phyloP scores from a whole-genome alignment of 1,140 invertebrate species.

The Lethrus apterus region DNA sequence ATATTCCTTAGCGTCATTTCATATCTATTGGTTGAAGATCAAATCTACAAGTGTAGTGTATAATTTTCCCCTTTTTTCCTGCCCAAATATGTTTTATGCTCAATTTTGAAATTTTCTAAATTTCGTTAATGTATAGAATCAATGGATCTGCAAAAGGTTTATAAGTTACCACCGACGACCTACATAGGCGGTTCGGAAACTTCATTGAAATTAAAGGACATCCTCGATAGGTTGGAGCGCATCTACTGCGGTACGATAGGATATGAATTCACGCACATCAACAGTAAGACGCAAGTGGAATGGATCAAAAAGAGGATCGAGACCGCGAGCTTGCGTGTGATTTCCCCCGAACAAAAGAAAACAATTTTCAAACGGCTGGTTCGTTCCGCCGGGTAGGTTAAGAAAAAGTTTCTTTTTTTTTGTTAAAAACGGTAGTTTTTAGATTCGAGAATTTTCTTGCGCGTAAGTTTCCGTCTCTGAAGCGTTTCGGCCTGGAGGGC shows the following conservation, averaged over 20 bases:
- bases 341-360: slow-evolving; percentile 82
- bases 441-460: slow-evolving; percentile 83
- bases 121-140: neutral
- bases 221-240: slow-evolving; percentile 81
- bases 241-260: slow-evolving; percentile 84
- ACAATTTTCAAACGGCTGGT: slow-evolving; percentile 48
- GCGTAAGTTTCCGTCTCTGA: slow-evolving; percentile 84
- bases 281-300: slow-evolving; percentile 92
- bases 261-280: slow-evolving; percentile 98
- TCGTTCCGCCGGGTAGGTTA: neutral
- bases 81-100: no score
- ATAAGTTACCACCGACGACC: slow-evolving; percentile 90
- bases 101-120: neutral
- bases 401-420: neutral
- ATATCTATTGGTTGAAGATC: no score
- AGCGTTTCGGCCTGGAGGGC: slow-evolving; percentile 87
- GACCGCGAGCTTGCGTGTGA: slow-evolving; percentile 80
- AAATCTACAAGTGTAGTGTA: no score
- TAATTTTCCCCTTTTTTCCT: no score
- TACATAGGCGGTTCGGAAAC: slow-evolving; percentile 91
- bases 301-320: slow-evolving; percentile 97
- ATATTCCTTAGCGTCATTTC: no score
- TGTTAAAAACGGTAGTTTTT: neutral
- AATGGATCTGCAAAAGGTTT: slow-evolving; percentile 87
- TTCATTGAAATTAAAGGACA: slow-evolving; percentile 81